Conservation (phyloP, 2,797 vertebrate genomes). For the Tadarida brasiliensis region DNA sequence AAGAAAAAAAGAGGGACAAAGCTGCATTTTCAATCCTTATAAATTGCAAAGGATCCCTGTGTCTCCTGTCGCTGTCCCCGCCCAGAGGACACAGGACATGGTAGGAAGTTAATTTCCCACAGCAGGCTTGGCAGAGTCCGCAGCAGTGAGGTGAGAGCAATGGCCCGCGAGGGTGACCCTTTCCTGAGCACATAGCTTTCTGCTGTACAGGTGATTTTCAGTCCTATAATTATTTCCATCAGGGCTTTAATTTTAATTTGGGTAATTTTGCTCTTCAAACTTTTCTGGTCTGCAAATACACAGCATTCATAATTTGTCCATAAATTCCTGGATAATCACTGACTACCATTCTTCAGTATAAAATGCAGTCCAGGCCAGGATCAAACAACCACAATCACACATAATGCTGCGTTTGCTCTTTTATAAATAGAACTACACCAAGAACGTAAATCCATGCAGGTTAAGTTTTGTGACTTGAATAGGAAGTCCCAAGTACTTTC, state of each 20-base stretch:
- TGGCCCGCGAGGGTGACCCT: background rate
- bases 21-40: background rate
- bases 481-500: background rate
- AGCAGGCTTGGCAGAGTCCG: background rate
- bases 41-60: background rate
- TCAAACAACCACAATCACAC: background rate
- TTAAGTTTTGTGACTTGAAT: background rate
- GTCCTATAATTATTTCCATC: background rate
- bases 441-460: background rate
- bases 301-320: background rate
- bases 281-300: background rate
- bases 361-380: background rate
- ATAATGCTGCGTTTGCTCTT: background rate
- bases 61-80: background rate
- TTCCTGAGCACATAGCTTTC: background rate
- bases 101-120: background rate
- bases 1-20: background rate
- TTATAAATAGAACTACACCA: background rate
- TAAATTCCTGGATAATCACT: background rate
- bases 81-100: rapidly evolving
- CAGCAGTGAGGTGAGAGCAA: background rate
- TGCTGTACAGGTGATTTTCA: background rate
- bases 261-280: background rate
- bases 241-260: background rate
- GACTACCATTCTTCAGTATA: background rate